Evolutionary conservation across 1,140 invertebrate species (phyloP).

Genomic region (Penaeus indicus): DNA sequence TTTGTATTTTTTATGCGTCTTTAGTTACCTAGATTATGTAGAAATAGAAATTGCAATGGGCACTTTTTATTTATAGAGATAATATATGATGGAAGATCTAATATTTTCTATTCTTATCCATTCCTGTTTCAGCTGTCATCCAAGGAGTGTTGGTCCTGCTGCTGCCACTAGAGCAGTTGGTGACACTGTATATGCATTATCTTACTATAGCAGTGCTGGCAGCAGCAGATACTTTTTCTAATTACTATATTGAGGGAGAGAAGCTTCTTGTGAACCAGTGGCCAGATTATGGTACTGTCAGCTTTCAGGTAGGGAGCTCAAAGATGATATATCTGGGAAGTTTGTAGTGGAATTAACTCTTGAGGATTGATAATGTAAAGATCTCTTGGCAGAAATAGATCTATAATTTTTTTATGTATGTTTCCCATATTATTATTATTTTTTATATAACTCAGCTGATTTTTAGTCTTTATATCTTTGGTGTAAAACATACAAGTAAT

Average conservation of each 20-base stretch:
- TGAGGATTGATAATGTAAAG: background rate
- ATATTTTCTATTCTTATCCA: background rate
- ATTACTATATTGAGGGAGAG: slow-evolving; percentile 71
- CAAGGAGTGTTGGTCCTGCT: slow-evolving; percentile 73
- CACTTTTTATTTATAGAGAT: too few relatives aligned
- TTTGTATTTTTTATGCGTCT: too few relatives aligned
- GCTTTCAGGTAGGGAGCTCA: slow-evolving; percentile 58
- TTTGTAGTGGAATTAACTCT: too few relatives aligned
- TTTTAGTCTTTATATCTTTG: background rate
- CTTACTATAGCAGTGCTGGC: slow-evolving; percentile 71
- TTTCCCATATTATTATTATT: too few relatives aligned
- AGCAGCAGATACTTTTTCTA: slow-evolving; percentile 71
- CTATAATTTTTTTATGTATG: background rate
- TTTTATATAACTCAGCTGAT: background rate
- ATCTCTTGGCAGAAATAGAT: background rate
- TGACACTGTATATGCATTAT: slow-evolving; percentile 74
- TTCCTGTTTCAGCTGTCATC: slow-evolving; percentile 72
- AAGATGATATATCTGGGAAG: background rate
- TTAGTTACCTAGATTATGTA: background rate
- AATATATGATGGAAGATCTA: background rate
- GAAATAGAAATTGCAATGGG: too few relatives aligned
- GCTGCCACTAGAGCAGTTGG: slow-evolving; percentile 72
- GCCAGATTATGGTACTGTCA: slow-evolving; percentile 65
- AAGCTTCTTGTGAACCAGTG: slow-evolving; percentile 60
- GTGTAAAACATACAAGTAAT: background rate